Percentiles rank a stretch among this genome's conserved stretches.
Conservation (phyloP, 23 tunicate species). For the Clavelina lepadiformis region DNA sequence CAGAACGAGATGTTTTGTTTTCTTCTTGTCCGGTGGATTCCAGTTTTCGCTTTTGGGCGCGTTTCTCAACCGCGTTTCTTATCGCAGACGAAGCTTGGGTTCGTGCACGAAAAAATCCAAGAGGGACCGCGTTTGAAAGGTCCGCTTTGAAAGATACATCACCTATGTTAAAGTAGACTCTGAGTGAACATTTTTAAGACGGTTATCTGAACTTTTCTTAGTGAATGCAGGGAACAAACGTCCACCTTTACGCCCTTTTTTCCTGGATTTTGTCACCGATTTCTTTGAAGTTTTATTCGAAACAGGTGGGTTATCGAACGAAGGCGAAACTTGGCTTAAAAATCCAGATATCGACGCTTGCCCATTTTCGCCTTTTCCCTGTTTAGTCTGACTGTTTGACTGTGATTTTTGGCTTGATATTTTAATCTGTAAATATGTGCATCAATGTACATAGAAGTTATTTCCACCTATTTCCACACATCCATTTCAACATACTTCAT, state of each 20-base stretch:
- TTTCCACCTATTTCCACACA: too few species aligned
- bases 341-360: slow-evolving; percentile 25
- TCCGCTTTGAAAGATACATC: not conserved
- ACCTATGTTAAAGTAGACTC: not conserved
- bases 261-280: slow-evolving; percentile 2
- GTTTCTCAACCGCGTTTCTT: slow-evolving; percentile 49
- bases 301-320: not conserved
- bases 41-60: slow-evolving; percentile 21
- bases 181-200: not conserved
- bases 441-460: too few species aligned
- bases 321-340: not conserved
- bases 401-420: too few species aligned
- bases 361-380: too few species aligned
- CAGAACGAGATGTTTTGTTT: too few species aligned
- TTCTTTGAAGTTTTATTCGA: slow-evolving; percentile 14
- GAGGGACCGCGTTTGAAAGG: slow-evolving; percentile 29
- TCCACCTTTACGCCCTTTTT: slow-evolving; percentile 7
- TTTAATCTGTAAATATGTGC: too few species aligned
- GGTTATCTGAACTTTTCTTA: not conserved
- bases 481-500: slow-evolving; percentile 47
- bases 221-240: not conserved
- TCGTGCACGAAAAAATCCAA: slow-evolving; percentile 77
- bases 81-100: slow-evolving; percentile 60
- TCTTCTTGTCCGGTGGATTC: too few species aligned
- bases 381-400: too few species aligned